Conservation (phyloP, 2,797 vertebrate species). For the Leucoraja ocellata region DNA sequence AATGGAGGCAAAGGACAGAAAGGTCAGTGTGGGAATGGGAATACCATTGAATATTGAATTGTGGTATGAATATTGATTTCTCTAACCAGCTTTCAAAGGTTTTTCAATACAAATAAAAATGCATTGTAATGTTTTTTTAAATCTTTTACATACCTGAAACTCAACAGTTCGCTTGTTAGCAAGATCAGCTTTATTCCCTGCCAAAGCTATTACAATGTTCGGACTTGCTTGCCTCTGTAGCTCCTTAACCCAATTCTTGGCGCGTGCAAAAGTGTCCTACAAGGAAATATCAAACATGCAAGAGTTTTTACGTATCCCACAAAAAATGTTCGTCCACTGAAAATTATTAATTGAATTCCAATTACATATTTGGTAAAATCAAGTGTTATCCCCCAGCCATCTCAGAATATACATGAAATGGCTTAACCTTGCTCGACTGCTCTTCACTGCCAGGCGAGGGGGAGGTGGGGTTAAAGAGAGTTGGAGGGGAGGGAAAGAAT, state of each 20-base stretch:
- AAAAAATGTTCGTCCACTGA: not conserved
- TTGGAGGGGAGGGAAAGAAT: too few relatives aligned
- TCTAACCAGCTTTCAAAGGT: too few relatives aligned
- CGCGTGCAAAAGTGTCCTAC: conserved; percentile 96
- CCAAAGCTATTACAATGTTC: conserved; percentile 98
- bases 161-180: conserved; percentile 93
- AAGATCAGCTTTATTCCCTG: conserved; percentile 96
- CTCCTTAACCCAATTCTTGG: conserved; percentile 99
- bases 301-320: not conserved
- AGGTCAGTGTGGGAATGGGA: too few relatives aligned
- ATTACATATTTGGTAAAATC: not conserved
- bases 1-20: too few relatives aligned
- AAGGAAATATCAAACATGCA: conserved; percentile 45
- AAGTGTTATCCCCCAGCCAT: not conserved
- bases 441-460: not conserved
- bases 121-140: not conserved
- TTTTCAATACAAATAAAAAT: too few relatives aligned
- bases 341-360: not conserved
- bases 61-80: too few relatives aligned
- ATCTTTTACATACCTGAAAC: conserved; percentile 75
- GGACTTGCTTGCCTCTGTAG: conserved; percentile 98
- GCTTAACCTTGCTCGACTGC: not conserved
- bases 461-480: too few relatives aligned
- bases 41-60: too few relatives aligned
- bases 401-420: not conserved